Conservation (phyloP, 2,797 vertebrate genomes). For the Phrynocephalus guinanensis region DNA sequence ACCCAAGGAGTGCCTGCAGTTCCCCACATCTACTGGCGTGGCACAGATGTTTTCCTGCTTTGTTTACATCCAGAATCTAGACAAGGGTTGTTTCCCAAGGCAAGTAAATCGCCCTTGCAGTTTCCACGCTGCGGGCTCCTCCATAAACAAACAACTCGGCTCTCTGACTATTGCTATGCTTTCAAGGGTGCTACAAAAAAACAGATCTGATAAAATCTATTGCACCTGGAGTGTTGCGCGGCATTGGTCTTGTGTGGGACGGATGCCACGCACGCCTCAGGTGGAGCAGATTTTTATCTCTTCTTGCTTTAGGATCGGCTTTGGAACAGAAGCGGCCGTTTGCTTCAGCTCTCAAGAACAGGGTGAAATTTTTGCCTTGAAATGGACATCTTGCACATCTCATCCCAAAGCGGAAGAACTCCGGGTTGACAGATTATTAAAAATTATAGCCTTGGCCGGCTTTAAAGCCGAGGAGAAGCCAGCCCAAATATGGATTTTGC, state of each 20-base stretch:
- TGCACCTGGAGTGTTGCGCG: background rate
- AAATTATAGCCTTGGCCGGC: conserved; percentile 14
- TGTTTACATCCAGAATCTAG: background rate
- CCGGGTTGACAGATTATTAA: conserved; percentile 2
- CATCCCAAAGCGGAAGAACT: background rate
- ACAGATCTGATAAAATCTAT: background rate
- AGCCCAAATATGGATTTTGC: conserved; percentile 13
- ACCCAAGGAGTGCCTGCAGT: background rate
- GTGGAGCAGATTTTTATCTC: too few species aligned
- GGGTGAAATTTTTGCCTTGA: too few species aligned
- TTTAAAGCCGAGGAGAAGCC: background rate
- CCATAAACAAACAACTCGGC: background rate
- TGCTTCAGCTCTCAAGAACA: too few species aligned
- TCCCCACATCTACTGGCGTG: too few species aligned
- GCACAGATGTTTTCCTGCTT: background rate
- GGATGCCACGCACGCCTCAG: background rate
- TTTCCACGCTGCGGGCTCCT: rapidly evolving
- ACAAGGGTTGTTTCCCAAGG: background rate
- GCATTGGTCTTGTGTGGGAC: background rate
- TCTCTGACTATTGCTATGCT: background rate
- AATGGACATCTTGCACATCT: background rate
- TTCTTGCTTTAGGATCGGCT: too few species aligned
- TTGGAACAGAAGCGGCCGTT: too few species aligned
- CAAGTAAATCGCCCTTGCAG: background rate
- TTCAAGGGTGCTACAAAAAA: background rate